Percentiles rank a stretch among this genome's conserved stretches.
These are phyloP conservation scores for Lymantria dispar DNA, from an alignment of 2,888 invertebrate genomes.

Conservation along the genomic window DNA sequence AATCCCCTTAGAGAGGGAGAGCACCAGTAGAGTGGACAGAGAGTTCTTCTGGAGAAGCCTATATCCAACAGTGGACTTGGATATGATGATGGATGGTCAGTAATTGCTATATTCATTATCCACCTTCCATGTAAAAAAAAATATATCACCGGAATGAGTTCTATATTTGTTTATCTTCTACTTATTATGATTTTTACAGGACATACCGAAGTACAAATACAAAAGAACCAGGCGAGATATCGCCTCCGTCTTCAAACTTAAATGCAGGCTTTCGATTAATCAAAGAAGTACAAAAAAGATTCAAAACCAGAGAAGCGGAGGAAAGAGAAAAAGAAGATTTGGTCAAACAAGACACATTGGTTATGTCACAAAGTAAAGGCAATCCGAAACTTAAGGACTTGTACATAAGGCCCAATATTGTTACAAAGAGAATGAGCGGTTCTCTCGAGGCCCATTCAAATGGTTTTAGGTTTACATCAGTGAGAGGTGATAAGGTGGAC, in stretches of 20 bases:
- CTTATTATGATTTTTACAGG: constrained; percentile 79
- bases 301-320: constrained; percentile 98
- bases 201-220: constrained; percentile 98
- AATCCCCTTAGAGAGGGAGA: no score
- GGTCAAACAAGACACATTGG: constrained; percentile 98
- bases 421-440: constrained; percentile 97
- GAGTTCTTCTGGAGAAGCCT: no score
- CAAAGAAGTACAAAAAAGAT: constrained; percentile 99
- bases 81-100: no score
- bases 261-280: constrained; percentile 98
- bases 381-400: constrained; percentile 99
- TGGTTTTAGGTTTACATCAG: constrained; percentile 98
- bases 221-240: constrained; percentile 97
- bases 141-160: no score
- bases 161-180: no score
- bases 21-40: no score
- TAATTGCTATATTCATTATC: no score
- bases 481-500: constrained; percentile 99
- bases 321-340: constrained; percentile 99
- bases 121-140: no score
- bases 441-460: constrained; percentile 97
- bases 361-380: constrained; percentile 96
- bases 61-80: no score
- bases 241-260: constrained; percentile 96
- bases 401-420: constrained; percentile 99